Evolutionary conservation across 2,888 invertebrate genomes (phyloP).

Genomic region (Sceliomorpha sp.): DNA sequence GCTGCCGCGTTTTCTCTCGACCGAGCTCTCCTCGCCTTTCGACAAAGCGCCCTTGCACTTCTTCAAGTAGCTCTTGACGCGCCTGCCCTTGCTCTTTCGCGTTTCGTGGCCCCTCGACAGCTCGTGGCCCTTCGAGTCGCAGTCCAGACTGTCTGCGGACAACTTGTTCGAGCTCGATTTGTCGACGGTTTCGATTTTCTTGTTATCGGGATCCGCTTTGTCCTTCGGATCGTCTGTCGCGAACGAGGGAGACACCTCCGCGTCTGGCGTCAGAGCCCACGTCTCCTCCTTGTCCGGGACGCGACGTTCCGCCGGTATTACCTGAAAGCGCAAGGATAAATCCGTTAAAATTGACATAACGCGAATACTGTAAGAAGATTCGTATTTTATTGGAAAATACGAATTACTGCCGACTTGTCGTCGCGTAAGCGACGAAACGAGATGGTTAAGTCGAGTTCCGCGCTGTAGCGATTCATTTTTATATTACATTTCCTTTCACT

Average conservation of each 20-base stretch:
- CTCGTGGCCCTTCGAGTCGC: conserved; percentile 65
- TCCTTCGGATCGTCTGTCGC: conserved; percentile 57
- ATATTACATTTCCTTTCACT: too few relatives aligned
- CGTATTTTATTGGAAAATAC: too few relatives aligned
- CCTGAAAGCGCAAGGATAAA: conserved; percentile 67
- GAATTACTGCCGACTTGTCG: too few relatives aligned
- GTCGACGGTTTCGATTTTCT: conserved; percentile 23
- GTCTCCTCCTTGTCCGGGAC: conserved; percentile 73
- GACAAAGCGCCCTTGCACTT: conserved; percentile 81
- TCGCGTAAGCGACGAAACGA: too few relatives aligned
- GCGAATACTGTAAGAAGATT: not conserved
- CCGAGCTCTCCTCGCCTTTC: conserved; percentile 64
- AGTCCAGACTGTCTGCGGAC: conserved; percentile 47
- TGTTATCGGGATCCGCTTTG: conserved; percentile 41
- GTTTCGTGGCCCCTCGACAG: conserved; percentile 77
- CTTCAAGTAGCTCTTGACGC: conserved; percentile 82
- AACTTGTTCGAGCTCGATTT: conserved; percentile 49
- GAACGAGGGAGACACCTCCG: conserved; percentile 53
- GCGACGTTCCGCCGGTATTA: conserved; percentile 76
- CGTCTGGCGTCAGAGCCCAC: conserved; percentile 70
- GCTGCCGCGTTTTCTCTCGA: conserved; percentile 67
- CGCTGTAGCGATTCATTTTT: too few relatives aligned
- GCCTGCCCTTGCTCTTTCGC: conserved; percentile 82
- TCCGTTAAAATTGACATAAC: not conserved
- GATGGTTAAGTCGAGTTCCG: too few relatives aligned